phyloP scores from a whole-genome alignment of 2,888 invertebrate genomes.

The Micoletzkya japonica region DNA sequence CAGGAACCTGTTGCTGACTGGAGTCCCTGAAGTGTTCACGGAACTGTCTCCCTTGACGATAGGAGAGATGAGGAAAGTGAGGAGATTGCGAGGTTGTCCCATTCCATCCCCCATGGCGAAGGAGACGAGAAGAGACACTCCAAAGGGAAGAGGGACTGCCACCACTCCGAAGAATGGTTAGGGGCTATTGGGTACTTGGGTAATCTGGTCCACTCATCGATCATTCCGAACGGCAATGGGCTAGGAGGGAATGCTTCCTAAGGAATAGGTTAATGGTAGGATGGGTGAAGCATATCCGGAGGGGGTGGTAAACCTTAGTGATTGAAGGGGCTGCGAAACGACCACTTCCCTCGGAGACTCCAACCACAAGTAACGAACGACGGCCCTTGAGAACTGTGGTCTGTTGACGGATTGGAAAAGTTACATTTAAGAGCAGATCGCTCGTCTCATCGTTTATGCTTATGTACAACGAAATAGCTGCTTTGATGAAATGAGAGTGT shows the following conservation, averaged over 20 bases:
- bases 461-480: neutral
- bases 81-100: slow-evolving; percentile 29
- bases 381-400: neutral
- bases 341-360: neutral
- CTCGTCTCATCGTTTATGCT: neutral
- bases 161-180: too few species aligned
- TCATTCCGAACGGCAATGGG: too few species aligned
- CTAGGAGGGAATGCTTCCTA: too few species aligned
- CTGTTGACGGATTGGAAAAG: neutral
- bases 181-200: too few species aligned
- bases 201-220: too few species aligned
- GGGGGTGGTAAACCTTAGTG: too few species aligned
- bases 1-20: slow-evolving; percentile 32
- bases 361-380: neutral
- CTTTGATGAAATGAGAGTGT: neutral
- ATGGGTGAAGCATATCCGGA: too few species aligned
- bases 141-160: too few species aligned
- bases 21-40: slow-evolving; percentile 43
- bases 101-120: slow-evolving; percentile 17
- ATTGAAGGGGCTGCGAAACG: neutral
- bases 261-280: too few species aligned
- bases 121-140: neutral
- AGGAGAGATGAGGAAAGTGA: slow-evolving; percentile 46
- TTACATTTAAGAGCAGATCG: neutral
- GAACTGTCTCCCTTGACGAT: slow-evolving; percentile 49